Evolutionary conservation across 2,797 vertebrate species (phyloP).

Genomic region (Crenichthys baileyi): DNA sequence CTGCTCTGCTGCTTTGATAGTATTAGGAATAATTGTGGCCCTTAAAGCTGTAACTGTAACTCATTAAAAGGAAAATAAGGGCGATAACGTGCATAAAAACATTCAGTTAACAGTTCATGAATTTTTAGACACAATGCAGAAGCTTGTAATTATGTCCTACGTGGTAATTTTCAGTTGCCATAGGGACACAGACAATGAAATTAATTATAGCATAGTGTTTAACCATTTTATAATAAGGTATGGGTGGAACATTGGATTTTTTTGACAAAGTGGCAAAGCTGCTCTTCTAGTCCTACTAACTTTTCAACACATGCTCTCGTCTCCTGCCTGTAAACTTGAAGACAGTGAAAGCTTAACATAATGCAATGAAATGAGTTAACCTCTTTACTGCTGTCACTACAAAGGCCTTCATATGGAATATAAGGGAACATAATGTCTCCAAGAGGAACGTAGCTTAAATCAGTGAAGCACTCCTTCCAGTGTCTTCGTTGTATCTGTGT

Average conservation of each 20-base stretch:
- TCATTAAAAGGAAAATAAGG: constrained; percentile 10
- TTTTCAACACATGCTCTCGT: constrained; percentile 1
- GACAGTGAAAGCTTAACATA: constrained; percentile 15
- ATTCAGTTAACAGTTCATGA: constrained; percentile 13
- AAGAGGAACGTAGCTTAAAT: constrained; percentile 6
- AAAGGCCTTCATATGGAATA: constrained; percentile 9
- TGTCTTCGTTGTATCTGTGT: constrained; percentile 18
- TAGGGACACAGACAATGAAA: constrained; percentile 61
- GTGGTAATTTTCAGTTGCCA: constrained; percentile 67
- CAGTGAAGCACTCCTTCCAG: constrained; percentile 2
- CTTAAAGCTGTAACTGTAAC: neutral
- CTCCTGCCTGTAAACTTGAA: neutral
- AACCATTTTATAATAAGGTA: constrained; percentile 4
- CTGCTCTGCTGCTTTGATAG: neutral
- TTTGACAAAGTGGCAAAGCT: neutral
- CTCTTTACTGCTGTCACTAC: neutral
- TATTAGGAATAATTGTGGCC: neutral
- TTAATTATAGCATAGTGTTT: constrained; percentile 43
- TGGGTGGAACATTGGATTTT: constrained; percentile 19
- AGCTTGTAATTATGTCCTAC: constrained; percentile 57
- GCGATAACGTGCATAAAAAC: constrained; percentile 3
- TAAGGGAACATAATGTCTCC: constrained; percentile 45
- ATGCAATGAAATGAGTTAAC: constrained; percentile 14
- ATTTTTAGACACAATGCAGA: constrained; percentile 34
- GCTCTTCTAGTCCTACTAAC: constrained; percentile 2